phyloP scores from a whole-genome alignment of 2,888 invertebrate species.

The Drosophila maculinotata region DNA sequence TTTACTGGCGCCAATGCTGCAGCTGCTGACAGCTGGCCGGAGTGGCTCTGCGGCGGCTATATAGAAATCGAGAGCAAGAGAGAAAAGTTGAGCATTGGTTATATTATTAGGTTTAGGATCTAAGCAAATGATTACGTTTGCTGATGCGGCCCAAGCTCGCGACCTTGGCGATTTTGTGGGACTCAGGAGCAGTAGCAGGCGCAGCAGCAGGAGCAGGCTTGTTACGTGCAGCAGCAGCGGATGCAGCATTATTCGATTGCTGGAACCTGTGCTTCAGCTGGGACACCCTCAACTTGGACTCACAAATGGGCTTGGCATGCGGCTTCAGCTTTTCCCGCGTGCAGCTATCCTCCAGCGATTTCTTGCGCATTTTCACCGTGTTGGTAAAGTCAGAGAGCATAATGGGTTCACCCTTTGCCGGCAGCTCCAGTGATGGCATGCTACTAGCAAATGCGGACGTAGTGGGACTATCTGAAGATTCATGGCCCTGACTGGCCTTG shows the following conservation, averaged over 20 bases:
- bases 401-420: slow-evolving; percentile 71
- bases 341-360: slow-evolving; percentile 83
- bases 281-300: slow-evolving; percentile 83
- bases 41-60: slow-evolving; percentile 26
- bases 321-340: slow-evolving; percentile 81
- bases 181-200: slow-evolving; percentile 29
- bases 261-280: slow-evolving; percentile 83
- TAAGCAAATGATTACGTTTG: slow-evolving; percentile 63
- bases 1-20: slow-evolving; percentile 43
- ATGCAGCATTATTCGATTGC: slow-evolving; percentile 43
- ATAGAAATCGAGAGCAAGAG: background rate
- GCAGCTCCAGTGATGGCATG: slow-evolving; percentile 45
- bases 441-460: slow-evolving; percentile 14
- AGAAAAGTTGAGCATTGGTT: background rate
- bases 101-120: slow-evolving; percentile 3
- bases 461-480: slow-evolving; percentile 4
- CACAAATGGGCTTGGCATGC: slow-evolving; percentile 69
- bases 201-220: slow-evolving; percentile 26
- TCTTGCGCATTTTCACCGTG: slow-evolving; percentile 85
- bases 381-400: slow-evolving; percentile 85
- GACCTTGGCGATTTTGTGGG: slow-evolving; percentile 58
- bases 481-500: slow-evolving; percentile 54
- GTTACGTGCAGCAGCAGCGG: slow-evolving; percentile 24
- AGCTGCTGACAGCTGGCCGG: slow-evolving; percentile 31
- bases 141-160: slow-evolving; percentile 57